Base-by-base conservation (phyloP, 2,797 vertebrate genomes). In the Rachycentron canadum region DNA sequence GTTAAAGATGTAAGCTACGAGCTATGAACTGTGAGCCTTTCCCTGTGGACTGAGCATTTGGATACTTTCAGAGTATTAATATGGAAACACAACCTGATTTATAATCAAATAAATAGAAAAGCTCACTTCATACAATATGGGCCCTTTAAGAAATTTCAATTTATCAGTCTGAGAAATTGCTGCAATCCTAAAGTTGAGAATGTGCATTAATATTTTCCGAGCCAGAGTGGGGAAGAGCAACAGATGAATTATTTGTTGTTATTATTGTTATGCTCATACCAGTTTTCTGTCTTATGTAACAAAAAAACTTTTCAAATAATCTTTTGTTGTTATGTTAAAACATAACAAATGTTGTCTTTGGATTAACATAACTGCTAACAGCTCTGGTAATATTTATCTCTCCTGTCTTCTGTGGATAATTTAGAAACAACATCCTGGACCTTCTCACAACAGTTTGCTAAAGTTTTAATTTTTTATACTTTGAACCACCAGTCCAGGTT, bases 401-500 rank as follows among this genome's bases (percentile, higher is more conserved):
- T 50, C n/a, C 4, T 50, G 1, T 25, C 7, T 12, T 23, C 49
- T 13, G n/a, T 25, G 2, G n/a, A 25, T 6, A 25, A 50, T 17
- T 23, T 34, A 10, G 30, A 32, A 56, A 19, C 16, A 7, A 28
- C 55, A n/a, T 57, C 55, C 10, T 5, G 11, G 55, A 34, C 4
- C 10, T 19, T 3, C 30, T 40, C 0, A 21, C 30, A 21, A 58
- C 19, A 56, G 7, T 56, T 32, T 12, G 53, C 10, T 32, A 32
- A 28, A 16, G 3, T 14, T 10, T 53, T 1, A 2, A 45, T 71
- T 26, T 58, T 17, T 13, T 34, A 1, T 34, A 11, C 16, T 43
- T 45, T 21, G 43, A 74, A 59, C 25, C 58, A 36, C 23, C 32
- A 40, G 19, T 65, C 21, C 52, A 45, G 34, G 49, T 58, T 49